Conservation (phyloP, 2,113 vertebrate genomes). For the Danionella cerebrum region DNA sequence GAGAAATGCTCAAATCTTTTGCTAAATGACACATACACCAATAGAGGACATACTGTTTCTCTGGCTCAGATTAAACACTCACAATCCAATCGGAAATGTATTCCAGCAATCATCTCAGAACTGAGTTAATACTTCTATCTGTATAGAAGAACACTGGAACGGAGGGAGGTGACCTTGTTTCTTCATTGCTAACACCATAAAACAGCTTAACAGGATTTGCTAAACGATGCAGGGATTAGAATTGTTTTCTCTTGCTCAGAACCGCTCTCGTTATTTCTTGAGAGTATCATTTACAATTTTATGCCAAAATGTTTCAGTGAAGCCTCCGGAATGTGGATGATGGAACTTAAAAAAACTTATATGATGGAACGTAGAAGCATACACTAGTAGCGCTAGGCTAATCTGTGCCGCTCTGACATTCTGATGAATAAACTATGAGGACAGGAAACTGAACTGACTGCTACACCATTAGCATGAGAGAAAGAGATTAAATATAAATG, state of each 20-base stretch:
- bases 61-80: too few relatives aligned
- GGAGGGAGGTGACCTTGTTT: not conserved
- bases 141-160: not conserved
- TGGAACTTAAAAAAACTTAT: too few relatives aligned
- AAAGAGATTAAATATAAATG: conserved; percentile 26
- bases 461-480: conserved; percentile 19
- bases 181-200: not conserved
- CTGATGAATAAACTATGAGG: conserved; percentile 27
- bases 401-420: conserved; percentile 21
- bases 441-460: conserved; percentile 17
- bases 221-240: not conserved
- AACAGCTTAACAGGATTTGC: not conserved
- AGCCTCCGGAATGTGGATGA: not conserved
- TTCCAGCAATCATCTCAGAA: not conserved
- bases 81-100: too few relatives aligned
- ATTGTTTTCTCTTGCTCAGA: not conserved
- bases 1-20: too few relatives aligned
- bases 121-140: not conserved
- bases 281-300: too few relatives aligned
- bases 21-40: too few relatives aligned
- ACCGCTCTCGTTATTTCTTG: not conserved
- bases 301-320: too few relatives aligned
- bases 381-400: not conserved
- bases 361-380: not conserved
- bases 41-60: too few relatives aligned